These are phyloP conservation scores for Panthera leo DNA, from an alignment of 2,113 vertebrate genomes.

Conservation along the genomic window DNA sequence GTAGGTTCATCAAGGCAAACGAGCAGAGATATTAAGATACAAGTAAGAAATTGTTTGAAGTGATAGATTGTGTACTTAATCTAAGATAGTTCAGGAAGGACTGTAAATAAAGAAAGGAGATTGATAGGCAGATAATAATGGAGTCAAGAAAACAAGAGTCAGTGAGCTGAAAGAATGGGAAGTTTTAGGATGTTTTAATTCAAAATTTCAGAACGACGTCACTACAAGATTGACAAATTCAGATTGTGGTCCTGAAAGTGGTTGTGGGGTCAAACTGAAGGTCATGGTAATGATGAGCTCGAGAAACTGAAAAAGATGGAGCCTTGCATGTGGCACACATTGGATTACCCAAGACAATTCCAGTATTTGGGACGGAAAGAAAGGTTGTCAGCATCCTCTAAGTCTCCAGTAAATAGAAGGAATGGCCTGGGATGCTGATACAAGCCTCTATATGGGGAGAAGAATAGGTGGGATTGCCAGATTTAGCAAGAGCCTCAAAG, in stretches of 20 bases:
- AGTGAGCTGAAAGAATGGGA: not conserved
- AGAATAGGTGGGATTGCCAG: not conserved
- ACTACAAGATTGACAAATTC: not conserved
- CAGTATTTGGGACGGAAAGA: not conserved
- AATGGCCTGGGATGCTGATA: not conserved
- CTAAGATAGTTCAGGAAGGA: not conserved
- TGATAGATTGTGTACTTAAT: not conserved
- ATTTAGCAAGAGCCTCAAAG: not conserved
- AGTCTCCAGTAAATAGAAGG: not conserved
- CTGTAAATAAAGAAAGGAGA: not conserved
- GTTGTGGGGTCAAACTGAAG: not conserved
- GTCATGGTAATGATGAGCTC: not conserved
- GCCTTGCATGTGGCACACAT: not conserved
- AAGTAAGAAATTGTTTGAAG: not conserved
- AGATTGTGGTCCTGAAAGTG: not conserved
- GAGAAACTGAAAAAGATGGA: not conserved
- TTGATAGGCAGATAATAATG: not conserved
- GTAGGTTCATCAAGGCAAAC: not conserved
- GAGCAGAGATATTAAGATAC: not conserved
- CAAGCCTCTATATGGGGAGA: not conserved
- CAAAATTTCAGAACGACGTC: not conserved
- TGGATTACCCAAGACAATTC: not conserved
- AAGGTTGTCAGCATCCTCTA: not conserved
- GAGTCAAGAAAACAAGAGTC: not conserved
- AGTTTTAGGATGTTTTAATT: not conserved